Base-by-base conservation (phyloP, 1,140 invertebrate genomes). In the Drosophila saltans region DNA sequence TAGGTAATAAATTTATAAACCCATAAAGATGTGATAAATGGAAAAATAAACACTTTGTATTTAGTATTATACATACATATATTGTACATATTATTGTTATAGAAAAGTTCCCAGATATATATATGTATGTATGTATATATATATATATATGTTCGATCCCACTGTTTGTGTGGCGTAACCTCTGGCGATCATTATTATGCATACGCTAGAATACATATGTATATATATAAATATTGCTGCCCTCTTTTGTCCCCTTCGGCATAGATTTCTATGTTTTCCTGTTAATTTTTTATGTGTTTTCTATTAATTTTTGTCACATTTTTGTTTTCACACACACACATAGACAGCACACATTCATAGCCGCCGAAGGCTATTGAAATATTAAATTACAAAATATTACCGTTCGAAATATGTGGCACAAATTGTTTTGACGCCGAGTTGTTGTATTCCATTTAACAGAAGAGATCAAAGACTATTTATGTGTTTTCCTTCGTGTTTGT, bases 281-380 rank as follows among this genome's bases (percentile, higher is more conserved):
- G 57, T 83, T 80, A 72, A 77, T 86, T 77, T 88, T 80, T 88
- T 80, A 88, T 86, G 82, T 72, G 67, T 89, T 88, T 86, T 74
- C 82, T 89, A 80, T 86, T 86, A 89, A 83, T 88, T 86, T 88
- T 77, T 77, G 82, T 83, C 83, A 80, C 83, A 83, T 69, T 68
- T 43, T 16, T 41, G 28, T 40, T 7, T 40, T n/a, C 21, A 45
- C 41, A 33, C 28, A 57, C 5, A 39, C 57, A 59, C 16, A 57
- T n/a, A 56, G 3, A n/a, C 55, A 56, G 10, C 21, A 40, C 26
- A 40, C 21, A 26, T 3, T 52, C 45, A 26, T n/a, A 52, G 8
- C 45, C 45, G 45, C 33, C 41, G 52, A 62, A 39, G 66, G 56
- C 69, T 64, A 40, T 58, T 62, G 41, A 57, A 69, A 75, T 88